Conservation (phyloP, 2,888 invertebrate genomes). For the Iselma pallidipennis region DNA sequence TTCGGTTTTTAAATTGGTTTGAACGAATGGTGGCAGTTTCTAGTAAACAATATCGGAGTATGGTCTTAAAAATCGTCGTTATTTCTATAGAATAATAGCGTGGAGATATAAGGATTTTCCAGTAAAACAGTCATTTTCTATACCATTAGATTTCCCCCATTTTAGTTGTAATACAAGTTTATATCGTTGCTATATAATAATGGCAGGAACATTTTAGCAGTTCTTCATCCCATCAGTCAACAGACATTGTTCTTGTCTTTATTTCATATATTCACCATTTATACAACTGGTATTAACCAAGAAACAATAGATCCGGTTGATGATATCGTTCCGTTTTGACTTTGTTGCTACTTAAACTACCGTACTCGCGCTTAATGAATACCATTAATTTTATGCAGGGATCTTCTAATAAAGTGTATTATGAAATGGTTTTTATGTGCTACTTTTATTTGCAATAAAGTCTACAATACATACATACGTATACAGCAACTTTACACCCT, state of each 20-base stretch:
- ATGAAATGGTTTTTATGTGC: conserved; percentile 21
- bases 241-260: too few relatives aligned
- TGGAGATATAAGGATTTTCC: background rate
- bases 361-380: conserved; percentile 16
- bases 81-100: background rate
- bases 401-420: too few relatives aligned
- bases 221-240: background rate
- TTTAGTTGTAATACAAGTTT: conserved; percentile 5
- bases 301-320: too few relatives aligned
- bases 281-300: too few relatives aligned
- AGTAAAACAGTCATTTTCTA: conserved; percentile 38
- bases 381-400: conserved; percentile 19
- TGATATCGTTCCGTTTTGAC: too few relatives aligned
- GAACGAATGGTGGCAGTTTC: background rate
- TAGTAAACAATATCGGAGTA: too few relatives aligned
- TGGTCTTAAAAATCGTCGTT: background rate
- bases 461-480: background rate
- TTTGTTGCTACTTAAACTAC: background rate
- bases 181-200: background rate
- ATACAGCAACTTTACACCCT: too few relatives aligned
- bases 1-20: background rate
- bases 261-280: background rate
- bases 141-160: conserved; percentile 34
- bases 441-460: conserved; percentile 5
- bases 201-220: background rate